Base-by-base conservation (phyloP, 2,113 vertebrate species). In the Phrynosoma blainvillii region DNA sequence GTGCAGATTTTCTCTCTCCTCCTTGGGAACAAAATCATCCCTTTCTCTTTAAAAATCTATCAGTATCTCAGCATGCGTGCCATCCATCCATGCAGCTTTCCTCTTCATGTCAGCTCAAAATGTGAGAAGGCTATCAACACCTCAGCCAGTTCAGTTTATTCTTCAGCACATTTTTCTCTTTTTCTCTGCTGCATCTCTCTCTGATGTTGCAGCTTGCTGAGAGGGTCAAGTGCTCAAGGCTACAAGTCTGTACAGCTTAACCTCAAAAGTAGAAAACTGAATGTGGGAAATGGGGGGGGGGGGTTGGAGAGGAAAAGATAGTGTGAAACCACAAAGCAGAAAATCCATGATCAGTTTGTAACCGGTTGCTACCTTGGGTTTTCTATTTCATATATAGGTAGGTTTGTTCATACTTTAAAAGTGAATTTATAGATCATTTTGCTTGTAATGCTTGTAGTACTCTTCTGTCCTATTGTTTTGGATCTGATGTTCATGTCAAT, bases 91-190 rank as follows among this genome's bases (percentile, higher is more conserved):
- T 36, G 52, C 25, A 85, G 32, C 25, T 86, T 59, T 82, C 47
- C 84, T 71, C 73, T 84, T 70, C 27, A 78, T 54, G 84, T 65
- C 52, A 89, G 27, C 32, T 78, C 81, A 71, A 82, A 89, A 89
- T 68, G 88, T 78, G 79, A 86, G 73, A 62, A 86, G 36, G 73
- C 74, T 71, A 86, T 89, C 84, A 89, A 89, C 87, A 65, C 86
- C 32, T 30, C n/a, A 74, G 70, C 74, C 56, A 21, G 78, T 68
- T 74, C 13, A 42, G 1, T 78, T 84, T 88, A 76, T 77, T 84
- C 71, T 84, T 83, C 74, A 83, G 79, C 79, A 78, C 10, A 65
- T 82, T 86, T 79, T 71, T 82, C 75, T 42, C 62, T 82, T 70
- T 85, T 81, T 82, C 47, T 78, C 73, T 82, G 59, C 25, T 42